Evolutionary conservation across 2,797 vertebrate genomes (phyloP), one percentile per base, ranked within the genome.

Genomic region (Phoebastria nigripes): DNA sequence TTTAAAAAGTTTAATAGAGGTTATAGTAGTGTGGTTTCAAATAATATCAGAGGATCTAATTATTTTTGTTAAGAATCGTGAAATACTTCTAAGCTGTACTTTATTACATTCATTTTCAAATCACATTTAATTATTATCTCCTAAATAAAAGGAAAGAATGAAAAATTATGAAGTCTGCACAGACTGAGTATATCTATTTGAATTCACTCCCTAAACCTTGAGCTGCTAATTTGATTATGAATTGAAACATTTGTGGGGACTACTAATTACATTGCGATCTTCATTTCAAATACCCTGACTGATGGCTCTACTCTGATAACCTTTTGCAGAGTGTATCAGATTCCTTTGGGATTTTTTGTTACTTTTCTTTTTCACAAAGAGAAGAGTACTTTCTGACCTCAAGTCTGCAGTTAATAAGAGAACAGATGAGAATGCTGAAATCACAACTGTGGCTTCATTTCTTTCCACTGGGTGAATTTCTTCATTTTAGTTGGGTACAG

Each of bases 51-150:
- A 79, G 17, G 52, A 94, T 96, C 89, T 97, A 96, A 97, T 97
- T 97, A 97, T 96, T 97, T 95, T 93, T 93, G n/a, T 94, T 96
- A 90, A 93, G 88, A 95, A 88, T 95, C 13, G 15, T 82, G 73
- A 95, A 96, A 91, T 87, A 86, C 71, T 91, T 89, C 82, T 96
- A 90, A 97, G 82, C 52, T 67, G 18, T 80, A 93, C 58, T 92
- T 89, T 84, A 93, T 95, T 97, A 61, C 74, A 86, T 86, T 96
- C 79, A 29, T 66, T 95, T 96, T 89, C 73, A 92, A 97, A 95
- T 96, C 80, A 91, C 58, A 96, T 94, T 96, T 94, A 97, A 96
- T 95, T 97, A 95, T 96, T 95, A 89, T 95, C 78, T 82, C 58
- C 66, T 84, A 93, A 96, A 93, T 85, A 95, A 95, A 96, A 87